These are phyloP conservation scores for Tenrec ecaudatus DNA, from an alignment of 2,113 vertebrate species.

Conservation along the genomic window DNA sequence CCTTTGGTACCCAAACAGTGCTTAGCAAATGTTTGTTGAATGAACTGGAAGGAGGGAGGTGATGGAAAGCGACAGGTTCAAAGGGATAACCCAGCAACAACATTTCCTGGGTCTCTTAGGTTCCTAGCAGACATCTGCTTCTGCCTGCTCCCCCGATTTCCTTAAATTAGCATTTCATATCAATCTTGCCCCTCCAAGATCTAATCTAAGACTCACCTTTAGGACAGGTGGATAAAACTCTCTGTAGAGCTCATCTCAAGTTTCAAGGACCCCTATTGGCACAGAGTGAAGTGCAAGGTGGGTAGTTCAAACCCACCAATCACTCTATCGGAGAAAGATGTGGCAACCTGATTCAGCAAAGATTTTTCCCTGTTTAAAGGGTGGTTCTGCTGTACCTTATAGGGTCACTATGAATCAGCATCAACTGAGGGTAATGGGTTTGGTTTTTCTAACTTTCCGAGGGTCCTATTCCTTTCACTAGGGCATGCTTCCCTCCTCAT, in stretches of 20 bases:
- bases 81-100: background rate
- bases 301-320: background rate
- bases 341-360: background rate
- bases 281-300: background rate
- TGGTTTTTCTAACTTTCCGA: conserved; percentile 22
- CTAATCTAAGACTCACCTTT: conserved; percentile 42
- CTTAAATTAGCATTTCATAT: conserved; percentile 19
- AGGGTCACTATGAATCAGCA: background rate
- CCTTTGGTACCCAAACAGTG: background rate
- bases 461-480: background rate
- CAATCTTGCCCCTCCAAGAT: background rate
- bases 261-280: background rate
- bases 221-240: background rate
- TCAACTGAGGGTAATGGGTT: background rate
- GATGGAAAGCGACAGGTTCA: conserved; percentile 26
- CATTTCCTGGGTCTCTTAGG: conserved; percentile 33
- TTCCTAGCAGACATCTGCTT: conserved; percentile 24
- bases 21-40: background rate
- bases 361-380: background rate
- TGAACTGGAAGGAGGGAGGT: background rate
- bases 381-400: background rate
- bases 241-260: background rate
- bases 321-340: background rate
- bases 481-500: background rate
- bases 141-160: background rate